Evolutionary conservation across 2,113 vertebrate species (phyloP).

Genomic region (Scalopus aquaticus): DNA sequence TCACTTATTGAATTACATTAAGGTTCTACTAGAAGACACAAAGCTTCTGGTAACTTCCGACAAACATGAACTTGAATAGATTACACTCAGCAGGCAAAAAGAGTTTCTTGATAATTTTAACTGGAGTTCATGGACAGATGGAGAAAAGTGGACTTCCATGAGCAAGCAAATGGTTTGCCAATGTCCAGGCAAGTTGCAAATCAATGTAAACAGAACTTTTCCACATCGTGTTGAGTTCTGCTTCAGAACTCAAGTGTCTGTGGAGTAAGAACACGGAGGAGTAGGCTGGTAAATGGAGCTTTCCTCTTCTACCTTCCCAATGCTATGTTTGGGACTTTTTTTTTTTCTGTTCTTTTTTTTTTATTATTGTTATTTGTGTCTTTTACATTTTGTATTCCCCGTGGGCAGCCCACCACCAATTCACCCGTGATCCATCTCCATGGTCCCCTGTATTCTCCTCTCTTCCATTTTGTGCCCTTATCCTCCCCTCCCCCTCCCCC

Average conservation of each 20-base stretch:
- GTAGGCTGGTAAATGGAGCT: conserved; percentile 5
- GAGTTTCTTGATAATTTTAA: conserved; percentile 49
- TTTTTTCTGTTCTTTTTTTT: too few relatives aligned
- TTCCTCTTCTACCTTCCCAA: conserved; percentile 13
- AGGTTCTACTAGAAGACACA: conserved; percentile 52
- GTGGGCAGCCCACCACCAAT: too few relatives aligned
- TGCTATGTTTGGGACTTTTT: neutral
- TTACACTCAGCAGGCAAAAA: conserved; percentile 58
- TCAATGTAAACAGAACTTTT: conserved; percentile 4
- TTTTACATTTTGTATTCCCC: too few relatives aligned
- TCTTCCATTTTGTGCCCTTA: too few relatives aligned
- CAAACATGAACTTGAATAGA: conserved; percentile 52
- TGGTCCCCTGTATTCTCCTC: too few relatives aligned
- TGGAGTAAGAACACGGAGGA: conserved; percentile 11
- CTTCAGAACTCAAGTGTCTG: conserved; percentile 49
- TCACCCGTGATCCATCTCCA: too few relatives aligned
- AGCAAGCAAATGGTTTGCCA: conserved; percentile 45
- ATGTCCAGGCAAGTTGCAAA: conserved; percentile 46
- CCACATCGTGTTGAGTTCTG: conserved; percentile 1
- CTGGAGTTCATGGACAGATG: neutral
- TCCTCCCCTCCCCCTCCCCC: too few relatives aligned
- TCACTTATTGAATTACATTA: conserved; percentile 23
- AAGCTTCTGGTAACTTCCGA: conserved; percentile 39
- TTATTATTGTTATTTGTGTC: too few relatives aligned
- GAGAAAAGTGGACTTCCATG: conserved; percentile 28